phyloP scores from a whole-genome alignment of 2,797 vertebrate species.

The Darevskia nairensis region DNA sequence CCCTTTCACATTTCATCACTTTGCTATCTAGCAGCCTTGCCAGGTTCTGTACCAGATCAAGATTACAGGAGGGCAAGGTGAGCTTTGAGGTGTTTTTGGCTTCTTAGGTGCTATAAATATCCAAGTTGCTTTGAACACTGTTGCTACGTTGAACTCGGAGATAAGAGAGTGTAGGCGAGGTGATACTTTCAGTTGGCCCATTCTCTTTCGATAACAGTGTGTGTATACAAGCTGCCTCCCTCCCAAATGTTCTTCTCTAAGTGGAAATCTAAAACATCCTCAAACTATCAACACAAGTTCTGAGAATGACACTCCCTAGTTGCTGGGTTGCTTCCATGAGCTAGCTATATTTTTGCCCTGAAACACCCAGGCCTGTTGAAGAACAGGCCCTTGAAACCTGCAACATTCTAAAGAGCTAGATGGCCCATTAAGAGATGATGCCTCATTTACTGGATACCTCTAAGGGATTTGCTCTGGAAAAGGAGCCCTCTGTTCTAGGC shows the following conservation, averaged over 20 bases:
- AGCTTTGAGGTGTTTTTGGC: constrained; percentile 34
- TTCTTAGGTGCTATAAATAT: constrained; percentile 34
- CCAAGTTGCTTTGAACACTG: not conserved
- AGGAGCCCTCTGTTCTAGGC: not conserved
- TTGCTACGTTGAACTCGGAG: not conserved
- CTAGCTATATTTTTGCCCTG: not conserved
- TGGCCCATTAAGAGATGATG: not conserved
- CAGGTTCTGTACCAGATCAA: constrained; percentile 6
- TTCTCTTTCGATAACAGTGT: not conserved
- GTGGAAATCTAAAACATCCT: not conserved
- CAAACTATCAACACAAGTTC: not conserved
- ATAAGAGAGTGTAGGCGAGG: not conserved
- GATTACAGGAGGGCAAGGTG: constrained; percentile 50
- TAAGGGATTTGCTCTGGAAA: not conserved
- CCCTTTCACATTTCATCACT: not conserved
- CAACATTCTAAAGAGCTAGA: not conserved
- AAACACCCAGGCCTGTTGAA: not conserved
- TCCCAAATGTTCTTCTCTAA: not conserved
- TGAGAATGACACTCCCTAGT: not conserved
- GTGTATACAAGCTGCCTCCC: not conserved
- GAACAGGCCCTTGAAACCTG: not conserved
- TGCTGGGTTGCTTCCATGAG: not conserved
- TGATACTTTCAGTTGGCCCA: not conserved
- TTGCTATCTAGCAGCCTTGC: accelerated
- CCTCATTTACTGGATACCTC: not conserved